Base-by-base conservation (phyloP, 2,888 invertebrate species). In the Tinea semifulvella region DNA sequence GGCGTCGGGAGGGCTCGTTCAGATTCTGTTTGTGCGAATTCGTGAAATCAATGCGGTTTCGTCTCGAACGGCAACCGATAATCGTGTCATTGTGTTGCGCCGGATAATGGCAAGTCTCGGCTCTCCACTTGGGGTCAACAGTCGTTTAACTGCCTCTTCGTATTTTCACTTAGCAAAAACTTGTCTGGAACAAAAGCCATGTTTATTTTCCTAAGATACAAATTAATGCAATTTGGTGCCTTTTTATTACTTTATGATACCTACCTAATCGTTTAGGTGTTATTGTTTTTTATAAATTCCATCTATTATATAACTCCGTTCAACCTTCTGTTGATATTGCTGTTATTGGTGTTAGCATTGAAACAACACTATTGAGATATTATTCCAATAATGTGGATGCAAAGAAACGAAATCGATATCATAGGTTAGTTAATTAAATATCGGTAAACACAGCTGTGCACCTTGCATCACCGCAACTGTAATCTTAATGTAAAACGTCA, bases 21-120 rank as follows among this genome's bases (percentile, higher is more conserved):
- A 62, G 63, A 69, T 65, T 62, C 65, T 62, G 72, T 71, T 16
- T 68, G 68, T 75, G 72, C 69, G 71, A 68, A 74, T 73, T 76
- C 68, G 71, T 69, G 72, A 75, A 77, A 77, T 75, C 77, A 74
- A 75, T 77, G 71, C 62, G 57, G 42, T 58, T 60, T 58, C 68
- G 68, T 69, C 72, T 72, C 73, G 69, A 65, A 61, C 60, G 58
- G 60, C 57, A 57, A 45, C 61, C 60, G 63, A 66, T 75, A 68
- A 71, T 69, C 64, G 70, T 68, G 69, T 70, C 70, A 71, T 72
- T 71, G 73, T 66, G 64, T 62, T 68, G 58, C 65, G 61, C 63
- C 59, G 65, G 62, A 65, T 69, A 70, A 70, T 69, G 61, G 65
- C 53, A 53, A 55, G 61, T 62, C 64, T 62, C 64, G 61, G 54